Percentiles rank a stretch among this genome's conserved stretches.
phyloP scores from a whole-genome alignment of 2,113 vertebrate species.

The Hymenochirus boettgeri region DNA sequence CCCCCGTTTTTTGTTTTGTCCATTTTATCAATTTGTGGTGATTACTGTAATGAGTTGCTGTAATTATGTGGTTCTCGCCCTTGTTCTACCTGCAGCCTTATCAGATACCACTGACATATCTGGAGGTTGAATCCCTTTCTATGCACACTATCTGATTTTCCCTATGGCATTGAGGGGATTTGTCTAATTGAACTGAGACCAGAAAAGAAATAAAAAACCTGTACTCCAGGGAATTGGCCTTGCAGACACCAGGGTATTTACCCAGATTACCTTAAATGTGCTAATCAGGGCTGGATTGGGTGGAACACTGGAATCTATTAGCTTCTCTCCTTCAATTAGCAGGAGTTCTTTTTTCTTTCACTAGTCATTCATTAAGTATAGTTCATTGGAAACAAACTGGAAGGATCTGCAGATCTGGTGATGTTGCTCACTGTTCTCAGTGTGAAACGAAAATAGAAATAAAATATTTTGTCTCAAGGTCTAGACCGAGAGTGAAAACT shows the following conservation, averaged over 20 bases:
- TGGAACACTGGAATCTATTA: slow-evolving; percentile 6
- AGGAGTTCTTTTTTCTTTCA: not conserved
- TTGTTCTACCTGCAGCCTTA: not conserved
- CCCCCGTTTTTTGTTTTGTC: not conserved
- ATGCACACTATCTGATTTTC: slow-evolving; percentile 21
- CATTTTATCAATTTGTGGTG: not conserved
- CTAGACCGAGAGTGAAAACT: slow-evolving; percentile 23
- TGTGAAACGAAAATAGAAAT: slow-evolving; percentile 1
- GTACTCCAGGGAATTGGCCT: slow-evolving; percentile 22
- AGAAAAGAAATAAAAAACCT: slow-evolving; percentile 15
- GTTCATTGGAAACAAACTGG: not conserved
- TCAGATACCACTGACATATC: slow-evolving; percentile 17
- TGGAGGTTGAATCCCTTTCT: slow-evolving; percentile 6
- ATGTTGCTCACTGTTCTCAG: no score
- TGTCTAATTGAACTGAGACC: slow-evolving; percentile 31
- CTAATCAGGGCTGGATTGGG: slow-evolving; percentile 5
- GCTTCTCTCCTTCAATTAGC: not conserved
- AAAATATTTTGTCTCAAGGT: slow-evolving; percentile 24
- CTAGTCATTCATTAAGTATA: slow-evolving; percentile 2
- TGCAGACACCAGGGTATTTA: slow-evolving; percentile 20
- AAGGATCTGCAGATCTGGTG: not conserved
- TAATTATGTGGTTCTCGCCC: not conserved
- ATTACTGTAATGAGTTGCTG: not conserved
- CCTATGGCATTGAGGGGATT: slow-evolving; percentile 28
- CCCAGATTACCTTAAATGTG: slow-evolving; percentile 16